Evolutionary conservation across 1,140 invertebrate genomes (phyloP).

Genomic region (Drosophila chauvacae): DNA sequence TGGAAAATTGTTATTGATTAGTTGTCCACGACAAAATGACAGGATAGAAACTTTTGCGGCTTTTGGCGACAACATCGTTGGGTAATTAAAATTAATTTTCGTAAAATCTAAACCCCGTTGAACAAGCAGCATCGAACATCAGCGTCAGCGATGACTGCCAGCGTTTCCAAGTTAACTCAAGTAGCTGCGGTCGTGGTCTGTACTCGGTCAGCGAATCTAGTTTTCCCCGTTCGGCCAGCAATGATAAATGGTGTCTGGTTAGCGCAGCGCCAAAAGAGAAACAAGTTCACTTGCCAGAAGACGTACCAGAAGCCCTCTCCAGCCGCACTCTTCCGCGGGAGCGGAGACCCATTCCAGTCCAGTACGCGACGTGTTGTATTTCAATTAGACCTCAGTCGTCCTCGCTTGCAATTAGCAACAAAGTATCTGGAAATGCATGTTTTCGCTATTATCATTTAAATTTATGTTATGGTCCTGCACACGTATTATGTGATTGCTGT

Average conservation of each 20-base stretch:
- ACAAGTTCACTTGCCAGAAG: conserved; percentile 65
- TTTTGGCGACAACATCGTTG: conserved; percentile 50
- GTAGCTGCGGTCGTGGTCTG: conserved; percentile 23
- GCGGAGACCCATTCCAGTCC: conserved; percentile 3
- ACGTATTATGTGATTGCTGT: conserved; percentile 35
- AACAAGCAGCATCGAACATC: conserved; percentile 1
- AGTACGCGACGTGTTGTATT: conserved; percentile 61
- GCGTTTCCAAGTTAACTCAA: conserved; percentile 8
- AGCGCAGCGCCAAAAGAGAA: conserved; percentile 75
- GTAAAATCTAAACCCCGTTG: conserved; percentile 17
- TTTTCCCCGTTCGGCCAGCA: conserved; percentile 65
- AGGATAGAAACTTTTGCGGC: conserved; percentile 26
- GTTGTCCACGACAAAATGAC: conserved; percentile 30
- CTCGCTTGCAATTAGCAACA: conserved; percentile 74
- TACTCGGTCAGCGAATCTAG: conserved; percentile 64
- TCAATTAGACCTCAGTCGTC: conserved; percentile 76
- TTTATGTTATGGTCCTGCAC: conserved; percentile 71
- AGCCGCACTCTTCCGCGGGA: conserved; percentile 10
- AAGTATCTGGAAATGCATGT: conserved; percentile 75
- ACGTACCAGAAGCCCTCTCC: conserved; percentile 14
- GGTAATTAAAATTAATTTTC: conserved; percentile 80
- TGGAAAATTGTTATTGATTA: conserved; percentile 57
- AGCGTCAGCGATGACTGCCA: conserved; percentile 13
- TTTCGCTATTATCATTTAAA: conserved; percentile 80
- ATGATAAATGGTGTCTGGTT: conserved; percentile 79